Conservation (phyloP, 2,797 vertebrate genomes). For the Tenualosa thibaudeaui region DNA sequence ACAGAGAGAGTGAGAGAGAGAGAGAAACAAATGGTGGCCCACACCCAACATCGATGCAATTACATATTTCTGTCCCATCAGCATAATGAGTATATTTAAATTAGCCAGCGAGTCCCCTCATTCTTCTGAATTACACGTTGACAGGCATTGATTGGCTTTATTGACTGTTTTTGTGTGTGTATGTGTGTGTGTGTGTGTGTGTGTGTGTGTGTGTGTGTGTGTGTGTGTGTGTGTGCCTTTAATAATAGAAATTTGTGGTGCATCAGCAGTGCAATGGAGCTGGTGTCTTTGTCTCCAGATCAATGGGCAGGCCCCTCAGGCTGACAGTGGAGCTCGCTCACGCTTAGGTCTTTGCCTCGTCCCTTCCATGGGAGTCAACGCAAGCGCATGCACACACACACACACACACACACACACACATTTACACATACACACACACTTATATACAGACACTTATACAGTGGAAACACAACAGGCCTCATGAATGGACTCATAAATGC, state of each 20-base stretch:
- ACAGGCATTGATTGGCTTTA: conserved; percentile 42
- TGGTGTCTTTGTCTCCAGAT: conserved; percentile 20
- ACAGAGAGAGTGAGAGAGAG: not conserved
- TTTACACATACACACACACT: not conserved
- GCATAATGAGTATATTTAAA: conserved; percentile 40
- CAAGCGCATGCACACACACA: not conserved
- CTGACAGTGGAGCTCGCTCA: conserved; percentile 5
- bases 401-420: not conserved
- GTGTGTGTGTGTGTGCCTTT: conserved; percentile 26
- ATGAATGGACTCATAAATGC: not conserved
- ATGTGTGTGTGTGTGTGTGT: no score
- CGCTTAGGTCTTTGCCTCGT: not conserved
- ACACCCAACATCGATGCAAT: conserved; percentile 41
- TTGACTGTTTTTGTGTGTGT: conserved; percentile 27
- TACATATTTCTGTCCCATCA: conserved; percentile 48
- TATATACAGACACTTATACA: not conserved
- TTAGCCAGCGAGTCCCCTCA: conserved; percentile 32
- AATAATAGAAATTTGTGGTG: conserved; percentile 38
- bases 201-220: not conserved
- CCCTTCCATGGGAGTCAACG: not conserved
- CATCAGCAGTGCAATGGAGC: conserved; percentile 38
- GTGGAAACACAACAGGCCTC: not conserved
- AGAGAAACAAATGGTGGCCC: conserved; percentile 24
- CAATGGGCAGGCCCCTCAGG: conserved; percentile 8
- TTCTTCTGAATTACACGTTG: conserved; percentile 38